phyloP scores from a whole-genome alignment of 2,888 invertebrate genomes.

The Aphrophora alni region DNA sequence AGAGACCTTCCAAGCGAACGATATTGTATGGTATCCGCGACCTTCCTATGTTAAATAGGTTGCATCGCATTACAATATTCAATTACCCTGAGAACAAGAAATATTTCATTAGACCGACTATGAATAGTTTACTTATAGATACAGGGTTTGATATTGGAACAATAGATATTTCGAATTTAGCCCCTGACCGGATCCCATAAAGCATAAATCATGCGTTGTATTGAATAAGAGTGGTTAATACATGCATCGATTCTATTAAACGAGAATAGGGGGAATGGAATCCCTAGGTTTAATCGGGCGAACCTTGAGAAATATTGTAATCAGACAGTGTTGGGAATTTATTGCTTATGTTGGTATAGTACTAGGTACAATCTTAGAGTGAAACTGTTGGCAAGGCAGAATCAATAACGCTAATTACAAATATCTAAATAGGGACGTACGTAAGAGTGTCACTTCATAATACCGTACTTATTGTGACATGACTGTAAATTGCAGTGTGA shows the following conservation, averaged over 20 bases:
- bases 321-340: background rate
- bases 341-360: too few relatives aligned
- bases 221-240: background rate
- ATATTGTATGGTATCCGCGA: too few relatives aligned
- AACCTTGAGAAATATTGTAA: background rate
- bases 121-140: background rate
- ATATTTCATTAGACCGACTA: background rate
- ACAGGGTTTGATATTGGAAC: background rate
- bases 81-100: constrained; percentile 7
- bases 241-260: background rate
- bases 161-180: background rate
- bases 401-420: too few relatives aligned
- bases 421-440: too few relatives aligned
- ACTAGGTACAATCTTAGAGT: too few relatives aligned
- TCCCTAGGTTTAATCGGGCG: background rate
- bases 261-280: background rate
- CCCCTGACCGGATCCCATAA: background rate
- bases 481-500: too few relatives aligned
- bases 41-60: background rate
- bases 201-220: background rate
- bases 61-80: background rate
- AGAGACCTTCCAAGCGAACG: too few relatives aligned
- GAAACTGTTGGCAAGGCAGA: too few relatives aligned
- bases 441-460: too few relatives aligned
- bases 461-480: too few relatives aligned